A percentile compares a stretch with the other conserved stretches of the same genome.
These are phyloP conservation scores for Gnatocerus cornutus DNA, from an alignment of 2,888 invertebrate species.

Conservation along the genomic window DNA sequence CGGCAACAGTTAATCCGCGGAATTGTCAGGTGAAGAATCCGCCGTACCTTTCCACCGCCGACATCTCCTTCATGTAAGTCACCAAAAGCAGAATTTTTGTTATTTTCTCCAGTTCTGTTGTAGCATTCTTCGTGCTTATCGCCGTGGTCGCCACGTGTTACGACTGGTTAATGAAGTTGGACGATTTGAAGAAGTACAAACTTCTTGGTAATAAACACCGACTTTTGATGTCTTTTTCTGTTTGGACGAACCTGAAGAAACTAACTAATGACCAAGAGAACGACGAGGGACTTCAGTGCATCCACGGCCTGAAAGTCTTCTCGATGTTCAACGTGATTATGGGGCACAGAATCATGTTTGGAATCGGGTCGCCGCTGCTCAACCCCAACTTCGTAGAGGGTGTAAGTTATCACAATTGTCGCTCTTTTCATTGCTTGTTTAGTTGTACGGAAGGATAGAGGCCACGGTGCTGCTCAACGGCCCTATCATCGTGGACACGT, in stretches of 20 bases:
- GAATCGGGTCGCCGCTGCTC: conserved; percentile 62
- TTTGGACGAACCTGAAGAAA: conserved; percentile 60
- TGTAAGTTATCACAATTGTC: conserved; percentile 52
- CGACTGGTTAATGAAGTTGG: conserved; percentile 53
- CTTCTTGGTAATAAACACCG: conserved; percentile 55
- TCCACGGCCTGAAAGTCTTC: conserved; percentile 63
- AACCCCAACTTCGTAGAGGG: conserved; percentile 63
- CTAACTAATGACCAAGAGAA: conserved; percentile 54
- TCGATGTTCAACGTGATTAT: conserved; percentile 64
- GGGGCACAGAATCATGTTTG: conserved; percentile 65
- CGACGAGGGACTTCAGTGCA: conserved; percentile 61
- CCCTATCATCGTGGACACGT: conserved; percentile 80
- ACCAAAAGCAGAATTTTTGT: neutral
- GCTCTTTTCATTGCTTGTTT: conserved; percentile 18
- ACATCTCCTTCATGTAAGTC: conserved; percentile 53
- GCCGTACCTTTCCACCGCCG: conserved; percentile 34
- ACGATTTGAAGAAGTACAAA: conserved; percentile 48
- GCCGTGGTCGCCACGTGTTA: conserved; percentile 56
- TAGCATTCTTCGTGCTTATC: conserved; percentile 47
- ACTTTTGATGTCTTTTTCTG: conserved; percentile 61
- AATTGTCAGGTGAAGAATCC: conserved; percentile 50
- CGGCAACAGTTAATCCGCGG: conserved; percentile 47
- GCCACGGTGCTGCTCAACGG: conserved; percentile 76
- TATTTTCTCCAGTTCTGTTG: conserved; percentile 45
- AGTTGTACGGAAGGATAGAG: conserved; percentile 62